Evolutionary conservation across 2,888 invertebrate genomes (phyloP).

Genomic region (Salpingus planirostris): DNA sequence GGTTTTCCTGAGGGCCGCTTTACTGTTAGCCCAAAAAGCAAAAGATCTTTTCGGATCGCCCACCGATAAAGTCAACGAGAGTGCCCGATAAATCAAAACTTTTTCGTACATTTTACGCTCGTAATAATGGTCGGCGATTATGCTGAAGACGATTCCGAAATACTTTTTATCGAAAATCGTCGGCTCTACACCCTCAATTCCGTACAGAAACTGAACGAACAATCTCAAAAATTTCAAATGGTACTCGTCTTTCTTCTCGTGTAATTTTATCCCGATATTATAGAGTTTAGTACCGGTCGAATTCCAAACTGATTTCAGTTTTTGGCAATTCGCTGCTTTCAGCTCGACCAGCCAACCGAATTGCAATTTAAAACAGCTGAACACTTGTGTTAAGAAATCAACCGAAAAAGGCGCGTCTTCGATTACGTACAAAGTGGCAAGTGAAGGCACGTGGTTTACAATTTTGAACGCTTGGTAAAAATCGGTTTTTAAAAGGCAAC

Average conservation of each 20-base stretch:
- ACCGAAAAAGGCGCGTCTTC: no score
- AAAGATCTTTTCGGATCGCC: neutral
- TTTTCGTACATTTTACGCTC: constrained; percentile 5
- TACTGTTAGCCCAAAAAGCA: constrained; percentile 3
- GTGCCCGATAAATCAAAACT: neutral
- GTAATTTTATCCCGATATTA: no score
- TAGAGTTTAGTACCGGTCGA: no score
- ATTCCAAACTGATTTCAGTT: no score
- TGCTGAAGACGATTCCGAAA: neutral
- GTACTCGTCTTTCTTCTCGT: constrained; percentile 1
- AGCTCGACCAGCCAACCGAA: no score
- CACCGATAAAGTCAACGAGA: neutral
- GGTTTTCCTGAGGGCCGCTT: constrained; percentile 2
- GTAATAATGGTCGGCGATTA: constrained; percentile 1
- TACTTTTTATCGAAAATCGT: constrained; percentile 1
- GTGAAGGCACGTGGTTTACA: no score
- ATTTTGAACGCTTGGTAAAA: no score
- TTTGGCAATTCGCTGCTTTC: no score
- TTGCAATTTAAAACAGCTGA: no score
- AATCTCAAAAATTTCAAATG: constrained; percentile 2
- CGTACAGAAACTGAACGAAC: neutral
- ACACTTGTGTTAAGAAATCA: no score
- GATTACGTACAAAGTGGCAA: no score
- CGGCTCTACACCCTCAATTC: constrained; percentile 3
- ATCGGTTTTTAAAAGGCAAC: no score